Conservation (phyloP, 2,888 invertebrate species). For the Stomorhina lunata region DNA sequence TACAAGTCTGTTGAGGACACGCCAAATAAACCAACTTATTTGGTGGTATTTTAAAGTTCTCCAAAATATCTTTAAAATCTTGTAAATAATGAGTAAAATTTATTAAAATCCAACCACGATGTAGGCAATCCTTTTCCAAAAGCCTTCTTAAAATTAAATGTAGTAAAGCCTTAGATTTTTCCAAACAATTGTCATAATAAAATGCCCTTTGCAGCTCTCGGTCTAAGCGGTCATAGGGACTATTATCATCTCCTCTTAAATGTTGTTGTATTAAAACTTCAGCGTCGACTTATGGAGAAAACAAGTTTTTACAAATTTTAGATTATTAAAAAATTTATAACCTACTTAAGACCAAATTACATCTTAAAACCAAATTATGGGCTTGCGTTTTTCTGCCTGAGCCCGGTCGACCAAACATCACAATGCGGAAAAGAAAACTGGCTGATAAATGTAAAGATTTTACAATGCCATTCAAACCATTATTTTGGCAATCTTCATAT, state of each 20-base stretch:
- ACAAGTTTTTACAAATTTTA: slow-evolving; percentile 70
- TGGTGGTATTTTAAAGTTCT: slow-evolving; percentile 81
- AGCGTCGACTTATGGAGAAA: slow-evolving; percentile 70
- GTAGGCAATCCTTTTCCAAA: slow-evolving; percentile 80
- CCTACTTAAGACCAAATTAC: slow-evolving; percentile 77
- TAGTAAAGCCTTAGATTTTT: slow-evolving; percentile 70
- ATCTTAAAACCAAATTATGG: slow-evolving; percentile 79
- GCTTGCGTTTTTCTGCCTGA: slow-evolving; percentile 82
- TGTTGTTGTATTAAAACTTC: slow-evolving; percentile 72
- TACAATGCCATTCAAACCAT: slow-evolving; percentile 61
- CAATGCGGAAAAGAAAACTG: slow-evolving; percentile 79
- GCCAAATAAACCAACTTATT: slow-evolving; percentile 79
- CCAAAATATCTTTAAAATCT: slow-evolving; percentile 82
- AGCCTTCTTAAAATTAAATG: slow-evolving; percentile 73
- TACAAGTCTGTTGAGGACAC: slow-evolving; percentile 71
- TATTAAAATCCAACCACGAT: slow-evolving; percentile 83
- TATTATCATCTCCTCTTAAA: slow-evolving; percentile 66
- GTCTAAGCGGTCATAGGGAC: slow-evolving; percentile 64
- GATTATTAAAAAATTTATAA: neutral
- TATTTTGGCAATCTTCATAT: slow-evolving; percentile 70
- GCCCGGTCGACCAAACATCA: slow-evolving; percentile 82
- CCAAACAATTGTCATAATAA: slow-evolving; percentile 67
- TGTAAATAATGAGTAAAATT: slow-evolving; percentile 81
- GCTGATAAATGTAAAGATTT: slow-evolving; percentile 70
- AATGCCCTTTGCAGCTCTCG: slow-evolving; percentile 70